Conservation (phyloP, 1,140 invertebrate species). For the Neodiprion virginianus region DNA sequence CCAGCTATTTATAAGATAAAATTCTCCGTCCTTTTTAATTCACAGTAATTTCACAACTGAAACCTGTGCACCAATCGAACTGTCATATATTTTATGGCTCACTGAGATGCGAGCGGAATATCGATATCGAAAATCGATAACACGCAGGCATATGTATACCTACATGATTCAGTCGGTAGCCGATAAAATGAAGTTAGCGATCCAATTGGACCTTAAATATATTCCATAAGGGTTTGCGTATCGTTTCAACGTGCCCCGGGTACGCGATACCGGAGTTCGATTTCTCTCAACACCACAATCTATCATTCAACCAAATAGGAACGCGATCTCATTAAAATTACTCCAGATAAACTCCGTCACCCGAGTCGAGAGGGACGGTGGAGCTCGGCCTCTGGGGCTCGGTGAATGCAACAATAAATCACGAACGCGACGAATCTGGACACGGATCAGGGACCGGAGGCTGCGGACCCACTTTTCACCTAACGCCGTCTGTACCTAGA, state of each 20-base stretch:
- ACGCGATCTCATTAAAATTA: constrained; percentile 5
- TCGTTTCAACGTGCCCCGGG: not conserved
- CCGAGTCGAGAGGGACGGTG: not conserved
- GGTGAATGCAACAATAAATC: not conserved
- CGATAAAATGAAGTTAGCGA: not conserved
- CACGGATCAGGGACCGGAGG: not conserved
- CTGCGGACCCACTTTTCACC: not conserved
- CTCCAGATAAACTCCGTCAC: not conserved
- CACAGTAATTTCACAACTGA: too few relatives aligned
- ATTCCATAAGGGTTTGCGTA: too few relatives aligned
- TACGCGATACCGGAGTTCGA: not conserved
- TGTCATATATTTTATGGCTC: not conserved
- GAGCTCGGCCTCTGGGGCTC: not conserved
- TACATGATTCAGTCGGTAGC: not conserved
- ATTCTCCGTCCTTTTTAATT: not conserved
- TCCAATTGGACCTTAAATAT: not conserved
- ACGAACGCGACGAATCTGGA: not conserved
- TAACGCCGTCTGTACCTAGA: not conserved
- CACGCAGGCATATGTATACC: too few relatives aligned
- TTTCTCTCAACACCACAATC: not conserved
- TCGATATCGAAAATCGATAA: not conserved
- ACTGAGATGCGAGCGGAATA: not conserved
- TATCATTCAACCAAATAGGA: constrained; percentile 1
- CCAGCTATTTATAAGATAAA: not conserved
- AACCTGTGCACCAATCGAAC: not conserved